Evolutionary conservation across 2,888 invertebrate genomes (phyloP), one percentile per base, ranked within the genome.

Genomic region (Phengaris alcon): DNA sequence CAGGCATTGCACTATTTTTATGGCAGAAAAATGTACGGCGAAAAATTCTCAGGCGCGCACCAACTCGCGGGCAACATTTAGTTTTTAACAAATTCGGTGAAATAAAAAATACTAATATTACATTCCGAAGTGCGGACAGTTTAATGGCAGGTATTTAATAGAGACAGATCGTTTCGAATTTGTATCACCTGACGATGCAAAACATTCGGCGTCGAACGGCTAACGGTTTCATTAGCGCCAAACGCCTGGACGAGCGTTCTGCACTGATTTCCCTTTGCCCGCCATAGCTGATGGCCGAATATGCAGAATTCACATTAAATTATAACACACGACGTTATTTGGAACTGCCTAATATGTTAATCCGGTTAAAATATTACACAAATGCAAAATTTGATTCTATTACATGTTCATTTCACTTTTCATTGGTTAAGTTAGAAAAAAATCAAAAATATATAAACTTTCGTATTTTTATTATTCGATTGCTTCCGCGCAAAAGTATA

Each of bases 131-230:
- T 52, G 68, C 51, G 72, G 76, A 55, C 68, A 54, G 74, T 72
- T 76, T 76, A 75, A 77, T 78, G 55, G 74, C 75, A 74, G 68
- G 73, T 73, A 76, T 75, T 76, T 77, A 79, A 79, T 76, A 76
- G 79, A 76, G 80, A 78, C 77, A 79, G 79, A 79, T 79, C 75
- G 75, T 64, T 74, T 75, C 76, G 78, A 79, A 80, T 80, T 80
- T 79, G 79, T 78, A 79, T 79, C 79, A 78, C 79, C 77, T 77
- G 76, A 78, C 77, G 69, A 73, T 68, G 73, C 73, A 73, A 73
- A 59, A 76, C 69, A 76, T 69, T 76, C 73, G 59, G 64, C 59
- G 35, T 22, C 15, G 64, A 52, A 12, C 2, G 64, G 9, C 35
- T 6, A 44, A 35, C 64, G 64, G 64, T 44, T 64, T 64, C 64